These are phyloP conservation scores for Semaprochilodus insignis DNA, from an alignment of 2,797 vertebrate species.

Conservation along the genomic window DNA sequence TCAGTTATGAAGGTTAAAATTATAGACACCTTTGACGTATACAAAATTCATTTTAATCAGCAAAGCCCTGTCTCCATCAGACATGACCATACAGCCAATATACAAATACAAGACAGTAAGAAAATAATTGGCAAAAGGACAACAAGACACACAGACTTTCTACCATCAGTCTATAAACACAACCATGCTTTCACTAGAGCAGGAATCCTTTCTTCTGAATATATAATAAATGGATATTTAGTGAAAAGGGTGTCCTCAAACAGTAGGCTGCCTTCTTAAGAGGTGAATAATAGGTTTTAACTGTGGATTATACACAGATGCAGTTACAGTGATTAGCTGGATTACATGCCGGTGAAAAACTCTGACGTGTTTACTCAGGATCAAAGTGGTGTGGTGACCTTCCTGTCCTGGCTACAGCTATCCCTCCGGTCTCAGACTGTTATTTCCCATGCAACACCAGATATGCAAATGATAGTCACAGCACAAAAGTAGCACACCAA, in stretches of 20 bases:
- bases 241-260: background rate
- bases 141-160: background rate
- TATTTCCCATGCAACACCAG: background rate
- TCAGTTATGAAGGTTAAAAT: background rate
- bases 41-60: background rate
- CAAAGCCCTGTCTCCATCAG: background rate
- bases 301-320: slow-evolving; percentile 5
- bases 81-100: background rate
- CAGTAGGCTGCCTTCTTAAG: background rate
- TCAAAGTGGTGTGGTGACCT: background rate
- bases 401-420: slow-evolving; percentile 18
- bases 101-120: no score
- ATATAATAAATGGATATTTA: background rate
- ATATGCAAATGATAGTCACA: background rate
- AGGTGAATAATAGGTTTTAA: slow-evolving; percentile 2
- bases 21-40: background rate
- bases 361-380: background rate
- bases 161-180: background rate
- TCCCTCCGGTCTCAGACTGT: background rate
- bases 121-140: background rate
- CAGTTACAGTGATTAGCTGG: background rate
- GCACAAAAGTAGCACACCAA: background rate
- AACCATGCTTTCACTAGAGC: background rate
- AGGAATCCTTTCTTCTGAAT: no score
- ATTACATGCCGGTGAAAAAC: background rate